Percentiles rank a stretch among this genome's conserved stretches.
These are phyloP conservation scores for Patagioenas fasciata DNA, from an alignment of 2,113 vertebrate species.

Conservation along the genomic window DNA sequence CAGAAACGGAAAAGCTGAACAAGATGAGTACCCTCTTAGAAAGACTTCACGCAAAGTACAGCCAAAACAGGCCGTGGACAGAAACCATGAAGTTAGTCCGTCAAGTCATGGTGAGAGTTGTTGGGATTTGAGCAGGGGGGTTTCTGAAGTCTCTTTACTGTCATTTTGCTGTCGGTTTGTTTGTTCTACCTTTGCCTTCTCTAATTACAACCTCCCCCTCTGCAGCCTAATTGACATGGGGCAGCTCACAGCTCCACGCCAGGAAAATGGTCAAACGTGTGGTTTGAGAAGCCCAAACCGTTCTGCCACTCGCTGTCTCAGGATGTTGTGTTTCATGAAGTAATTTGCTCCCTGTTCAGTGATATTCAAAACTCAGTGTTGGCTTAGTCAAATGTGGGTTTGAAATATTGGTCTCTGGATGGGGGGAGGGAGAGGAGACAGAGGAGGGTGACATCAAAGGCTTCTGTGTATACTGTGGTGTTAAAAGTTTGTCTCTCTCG, in stretches of 20 bases:
- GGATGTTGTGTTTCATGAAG: neutral
- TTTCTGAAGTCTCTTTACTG: neutral
- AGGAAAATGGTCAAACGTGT: neutral
- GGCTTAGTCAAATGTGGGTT: neutral
- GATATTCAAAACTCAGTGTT: neutral
- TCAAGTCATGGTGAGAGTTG: slow-evolving; percentile 90
- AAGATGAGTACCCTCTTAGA: slow-evolving; percentile 91
- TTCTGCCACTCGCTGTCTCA: neutral
- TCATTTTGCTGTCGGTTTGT: rapidly evolving
- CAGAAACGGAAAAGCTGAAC: slow-evolving; percentile 78
- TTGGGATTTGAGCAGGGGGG: neutral
- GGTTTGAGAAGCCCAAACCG: neutral
- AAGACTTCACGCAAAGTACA: slow-evolving; percentile 93
- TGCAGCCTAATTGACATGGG: too few relatives aligned
- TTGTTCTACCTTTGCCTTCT: neutral
- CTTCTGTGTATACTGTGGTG: neutral
- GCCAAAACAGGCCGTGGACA: slow-evolving; percentile 91
- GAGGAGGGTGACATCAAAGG: neutral
- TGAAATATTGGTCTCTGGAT: neutral
- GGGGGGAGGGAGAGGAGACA: neutral
- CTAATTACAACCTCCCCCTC: too few relatives aligned
- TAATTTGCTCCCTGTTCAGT: neutral
- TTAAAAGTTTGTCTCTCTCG: neutral
- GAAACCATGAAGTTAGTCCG: slow-evolving; percentile 96
- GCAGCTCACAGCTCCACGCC: neutral